phyloP scores from a whole-genome alignment of 1,140 invertebrate species.

The Matsumurasca onukii region DNA sequence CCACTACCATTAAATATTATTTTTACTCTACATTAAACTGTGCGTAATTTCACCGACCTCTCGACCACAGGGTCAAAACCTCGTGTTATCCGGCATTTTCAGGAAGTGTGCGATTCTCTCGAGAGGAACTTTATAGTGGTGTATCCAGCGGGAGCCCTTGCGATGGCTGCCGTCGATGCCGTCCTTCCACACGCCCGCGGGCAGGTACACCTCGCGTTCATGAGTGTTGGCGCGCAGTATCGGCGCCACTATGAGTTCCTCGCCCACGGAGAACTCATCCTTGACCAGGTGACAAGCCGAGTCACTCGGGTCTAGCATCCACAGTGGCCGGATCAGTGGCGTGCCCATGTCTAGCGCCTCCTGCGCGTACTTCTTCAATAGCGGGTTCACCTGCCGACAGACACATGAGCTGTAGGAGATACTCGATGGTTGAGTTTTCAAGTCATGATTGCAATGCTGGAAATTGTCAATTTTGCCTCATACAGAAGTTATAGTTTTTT shows the following conservation, averaged over 20 bases:
- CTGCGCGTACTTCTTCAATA: slow-evolving; percentile 72
- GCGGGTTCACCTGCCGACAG: slow-evolving; percentile 67
- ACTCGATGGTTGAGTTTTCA: too few species aligned
- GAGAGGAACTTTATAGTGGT: slow-evolving; percentile 77
- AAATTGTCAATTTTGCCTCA: too few species aligned
- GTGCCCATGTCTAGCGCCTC: slow-evolving; percentile 75
- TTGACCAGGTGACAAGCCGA: slow-evolving; percentile 71
- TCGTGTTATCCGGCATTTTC: slow-evolving; percentile 79
- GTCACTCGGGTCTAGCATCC: slow-evolving; percentile 88
- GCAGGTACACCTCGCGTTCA: slow-evolving; percentile 74
- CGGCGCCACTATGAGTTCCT: slow-evolving; percentile 90
- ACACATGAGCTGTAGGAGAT: too few species aligned
- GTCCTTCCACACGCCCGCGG: slow-evolving; percentile 86
- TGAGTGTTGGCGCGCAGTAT: slow-evolving; percentile 68
- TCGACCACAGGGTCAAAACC: slow-evolving; percentile 67
- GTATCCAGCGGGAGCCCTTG: slow-evolving; percentile 87
- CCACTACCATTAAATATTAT: too few species aligned
- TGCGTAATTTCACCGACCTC: too few species aligned
- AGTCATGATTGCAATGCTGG: too few species aligned
- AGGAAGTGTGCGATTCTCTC: slow-evolving; percentile 83
- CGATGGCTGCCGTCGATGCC: slow-evolving; percentile 80
- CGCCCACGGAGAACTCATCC: slow-evolving; percentile 89
- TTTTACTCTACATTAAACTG: too few species aligned
- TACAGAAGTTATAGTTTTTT: too few species aligned
- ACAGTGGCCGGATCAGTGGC: slow-evolving; percentile 85